Evolutionary conservation across 2,113 vertebrate genomes (phyloP), one percentile per base, ranked within the genome.

Genomic region (Cheirogaleus medius): DNA sequence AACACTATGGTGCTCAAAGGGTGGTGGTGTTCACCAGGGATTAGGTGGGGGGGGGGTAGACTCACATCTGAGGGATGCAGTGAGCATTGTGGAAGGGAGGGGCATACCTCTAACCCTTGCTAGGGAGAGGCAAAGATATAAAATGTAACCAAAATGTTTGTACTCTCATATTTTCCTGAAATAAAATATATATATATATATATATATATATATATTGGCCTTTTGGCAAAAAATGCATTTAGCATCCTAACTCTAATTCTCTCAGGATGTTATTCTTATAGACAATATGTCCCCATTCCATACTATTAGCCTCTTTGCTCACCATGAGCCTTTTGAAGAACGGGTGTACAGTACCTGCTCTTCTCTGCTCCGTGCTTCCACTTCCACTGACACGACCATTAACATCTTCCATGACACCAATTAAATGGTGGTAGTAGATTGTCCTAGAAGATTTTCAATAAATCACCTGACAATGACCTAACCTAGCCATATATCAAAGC

Each of bases 401-500:
- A 80, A 37, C 20, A 37, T 95, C 47, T 20, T 78, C 66, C 54
- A 17, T 42, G 82, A 82, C 34, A 73, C 49, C 60, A 42, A 49
- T 56, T 73, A 92, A 60, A 91, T 86, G 44, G 39, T 93, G 58
- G 77, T 66, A 64, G 47, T 91, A 95, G 94, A 96, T 58, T 95
- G 84, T 97, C 90, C n/a, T 52, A 60, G 63, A 78, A 78, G 37
- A 73, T 77, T 81, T 81, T 90, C 86, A 85, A 25, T 90, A 96
- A 93, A 91, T 94, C 94, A 73, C 15, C 84, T 68, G 87, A 96
- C 93, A 97, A 87, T 37, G 60, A 83, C 94, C 32, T 68, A 93
- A 25, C 68, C 71, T 96, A 90, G 44, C 94, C 91, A 39, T 92
- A 39, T 91, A 97, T 98, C 97, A 97, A 97, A 96, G 97, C 69